These are phyloP conservation scores for Vimba vimba DNA, from an alignment of 2,113 vertebrate genomes.

Conservation along the genomic window DNA sequence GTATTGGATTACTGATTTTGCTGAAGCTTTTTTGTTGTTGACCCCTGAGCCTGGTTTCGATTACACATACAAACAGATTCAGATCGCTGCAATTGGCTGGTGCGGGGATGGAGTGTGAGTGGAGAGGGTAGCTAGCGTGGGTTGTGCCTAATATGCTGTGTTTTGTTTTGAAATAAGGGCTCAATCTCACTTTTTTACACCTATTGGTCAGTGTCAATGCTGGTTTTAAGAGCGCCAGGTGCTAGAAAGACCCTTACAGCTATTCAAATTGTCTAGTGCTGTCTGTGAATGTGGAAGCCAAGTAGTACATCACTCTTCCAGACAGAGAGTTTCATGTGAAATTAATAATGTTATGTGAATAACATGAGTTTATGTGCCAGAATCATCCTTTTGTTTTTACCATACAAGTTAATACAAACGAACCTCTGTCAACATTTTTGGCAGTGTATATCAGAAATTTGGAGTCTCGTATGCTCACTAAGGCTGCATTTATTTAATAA, in stretches of 20 bases:
- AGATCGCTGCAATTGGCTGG: not conserved
- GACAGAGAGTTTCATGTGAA: not conserved
- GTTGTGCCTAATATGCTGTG: not conserved
- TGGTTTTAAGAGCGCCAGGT: not conserved
- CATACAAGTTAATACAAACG: not conserved
- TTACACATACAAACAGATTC: not conserved
- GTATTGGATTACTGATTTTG: not conserved
- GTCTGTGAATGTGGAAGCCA: not conserved
- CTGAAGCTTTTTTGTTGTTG: constrained; percentile 10
- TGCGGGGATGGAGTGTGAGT: not conserved
- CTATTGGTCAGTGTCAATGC: not conserved
- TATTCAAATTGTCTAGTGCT: not conserved
- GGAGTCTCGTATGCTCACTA: not conserved
- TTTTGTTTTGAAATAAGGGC: not conserved
- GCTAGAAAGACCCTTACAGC: not conserved
- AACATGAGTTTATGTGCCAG: not conserved
- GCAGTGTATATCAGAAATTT: not conserved
- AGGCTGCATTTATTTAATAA: not conserved
- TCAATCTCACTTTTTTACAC: not conserved
- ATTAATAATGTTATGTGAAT: not conserved
- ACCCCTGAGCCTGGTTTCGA: not conserved
- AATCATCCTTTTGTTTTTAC: not conserved
- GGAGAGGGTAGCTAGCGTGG: not conserved
- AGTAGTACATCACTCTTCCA: constrained; percentile 2
- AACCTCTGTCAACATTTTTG: not conserved